Percentiles rank a stretch among this genome's conserved stretches.
These are phyloP conservation scores for Harpagoxenus sublaevis DNA, from an alignment of 2,888 invertebrate genomes.

Conservation along the genomic window DNA sequence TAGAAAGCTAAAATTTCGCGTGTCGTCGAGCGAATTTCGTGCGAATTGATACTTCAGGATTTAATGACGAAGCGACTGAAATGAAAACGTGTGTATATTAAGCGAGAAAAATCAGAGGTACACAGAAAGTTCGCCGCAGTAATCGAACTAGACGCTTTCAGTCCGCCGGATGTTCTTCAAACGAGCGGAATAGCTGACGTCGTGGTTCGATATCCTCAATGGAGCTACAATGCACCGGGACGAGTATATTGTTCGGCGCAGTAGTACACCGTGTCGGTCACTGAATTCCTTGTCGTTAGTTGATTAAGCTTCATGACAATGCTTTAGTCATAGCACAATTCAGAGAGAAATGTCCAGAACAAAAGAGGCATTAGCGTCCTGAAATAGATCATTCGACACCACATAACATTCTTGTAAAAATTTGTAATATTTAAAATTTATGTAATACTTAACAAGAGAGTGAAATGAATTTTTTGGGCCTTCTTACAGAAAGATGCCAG, in stretches of 20 bases:
- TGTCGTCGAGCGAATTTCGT: not conserved
- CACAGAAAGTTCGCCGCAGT: constrained; percentile 19
- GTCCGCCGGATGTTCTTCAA: constrained; percentile 39
- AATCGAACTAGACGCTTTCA: constrained; percentile 38
- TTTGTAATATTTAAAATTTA: not conserved
- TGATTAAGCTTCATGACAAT: constrained; percentile 24
- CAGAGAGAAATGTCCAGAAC: not conserved
- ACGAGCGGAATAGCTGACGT: constrained; percentile 60
- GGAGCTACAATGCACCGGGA: constrained; percentile 68
- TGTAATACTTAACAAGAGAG: not conserved
- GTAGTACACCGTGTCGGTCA: constrained; percentile 61
- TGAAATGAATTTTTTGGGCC: not conserved
- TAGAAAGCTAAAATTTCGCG: constrained; percentile 52
- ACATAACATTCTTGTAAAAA: not conserved
- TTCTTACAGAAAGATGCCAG: constrained; percentile 78
- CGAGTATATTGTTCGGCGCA: constrained; percentile 45
- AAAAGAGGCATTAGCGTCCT: not conserved
- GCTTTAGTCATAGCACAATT: not conserved
- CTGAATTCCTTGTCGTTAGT: constrained; percentile 63
- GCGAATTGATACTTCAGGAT: not conserved
- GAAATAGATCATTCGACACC: not conserved
- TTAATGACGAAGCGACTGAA: not conserved
- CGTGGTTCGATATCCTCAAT: constrained; percentile 71
- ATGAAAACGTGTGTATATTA: not conserved
- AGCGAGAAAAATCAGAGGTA: not conserved